Conservation (phyloP, 2,113 vertebrate genomes). For the Cettia cetti region DNA sequence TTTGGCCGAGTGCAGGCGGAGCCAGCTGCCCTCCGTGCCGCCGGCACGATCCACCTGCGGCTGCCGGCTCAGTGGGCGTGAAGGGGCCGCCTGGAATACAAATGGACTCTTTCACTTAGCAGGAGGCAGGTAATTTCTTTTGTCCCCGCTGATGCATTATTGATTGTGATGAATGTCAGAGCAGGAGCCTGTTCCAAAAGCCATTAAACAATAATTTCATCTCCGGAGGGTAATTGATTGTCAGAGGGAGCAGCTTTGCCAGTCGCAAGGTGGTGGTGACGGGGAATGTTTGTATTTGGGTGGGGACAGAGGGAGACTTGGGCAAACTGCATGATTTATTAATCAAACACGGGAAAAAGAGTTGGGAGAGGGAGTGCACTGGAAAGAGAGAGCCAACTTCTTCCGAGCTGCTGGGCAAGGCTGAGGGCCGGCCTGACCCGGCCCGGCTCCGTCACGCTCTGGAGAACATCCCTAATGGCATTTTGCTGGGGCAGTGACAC, state of each 20-base stretch:
- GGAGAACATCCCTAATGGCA: neutral
- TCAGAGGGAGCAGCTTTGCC: conserved; percentile 69
- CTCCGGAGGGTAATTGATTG: conserved; percentile 82
- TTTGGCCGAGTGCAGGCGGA: neutral
- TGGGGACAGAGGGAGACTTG: conserved; percentile 28
- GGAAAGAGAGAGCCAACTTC: conserved; percentile 15
- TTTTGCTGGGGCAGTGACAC: neutral
- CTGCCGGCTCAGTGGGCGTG: conserved; percentile 53
- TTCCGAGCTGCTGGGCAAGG: neutral
- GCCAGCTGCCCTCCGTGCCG: neutral
- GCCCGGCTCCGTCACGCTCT: neutral
- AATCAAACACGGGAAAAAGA: conserved; percentile 45
- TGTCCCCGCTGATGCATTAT: conserved; percentile 82
- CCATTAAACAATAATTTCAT: conserved; percentile 86
- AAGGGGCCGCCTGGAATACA: conserved; percentile 67
- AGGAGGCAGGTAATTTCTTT: conserved; percentile 82
- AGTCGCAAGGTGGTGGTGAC: conserved; percentile 62
- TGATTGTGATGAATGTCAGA: conserved; percentile 84
- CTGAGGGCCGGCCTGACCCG: neutral
- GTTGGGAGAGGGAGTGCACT: conserved; percentile 24
- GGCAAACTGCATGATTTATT: conserved; percentile 75
- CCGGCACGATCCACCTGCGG: conserved; percentile 25
- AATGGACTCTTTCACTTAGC: conserved; percentile 78
- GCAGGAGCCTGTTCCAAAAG: conserved; percentile 78
- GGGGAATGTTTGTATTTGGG: conserved; percentile 73